Conservation (phyloP, 2,113 vertebrate species). For the Poeciliopsis prolifica region DNA sequence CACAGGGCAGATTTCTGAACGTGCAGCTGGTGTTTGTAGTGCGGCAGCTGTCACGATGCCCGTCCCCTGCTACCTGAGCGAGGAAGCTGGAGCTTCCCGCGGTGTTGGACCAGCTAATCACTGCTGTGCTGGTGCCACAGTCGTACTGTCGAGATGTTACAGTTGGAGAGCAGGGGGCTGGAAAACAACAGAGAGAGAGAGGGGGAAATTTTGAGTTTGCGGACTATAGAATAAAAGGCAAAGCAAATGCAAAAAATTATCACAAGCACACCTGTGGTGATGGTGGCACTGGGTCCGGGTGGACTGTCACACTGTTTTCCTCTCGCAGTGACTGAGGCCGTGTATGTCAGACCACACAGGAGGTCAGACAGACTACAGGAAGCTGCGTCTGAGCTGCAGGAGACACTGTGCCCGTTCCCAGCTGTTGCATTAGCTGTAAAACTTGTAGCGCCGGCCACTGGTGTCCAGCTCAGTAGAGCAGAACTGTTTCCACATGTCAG, state of each 20-base stretch:
- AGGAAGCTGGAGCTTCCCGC: slow-evolving; percentile 37
- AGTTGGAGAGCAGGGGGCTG: slow-evolving; percentile 66
- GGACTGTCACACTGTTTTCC: slow-evolving; percentile 62
- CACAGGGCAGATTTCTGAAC: slow-evolving; percentile 68
- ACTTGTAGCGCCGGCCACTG: slow-evolving; percentile 39
- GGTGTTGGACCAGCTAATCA: slow-evolving; percentile 52
- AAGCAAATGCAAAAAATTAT: background rate
- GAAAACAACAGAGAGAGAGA: slow-evolving; percentile 3
- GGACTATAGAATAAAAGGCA: background rate
- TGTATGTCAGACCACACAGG: slow-evolving; percentile 67
- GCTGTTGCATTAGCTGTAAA: slow-evolving; percentile 57
- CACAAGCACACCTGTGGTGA: slow-evolving; percentile 61
- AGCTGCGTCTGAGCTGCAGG: slow-evolving; percentile 44
- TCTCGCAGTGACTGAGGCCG: slow-evolving; percentile 43
- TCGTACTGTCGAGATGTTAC: slow-evolving; percentile 33
- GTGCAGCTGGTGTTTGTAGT: slow-evolving; percentile 53
- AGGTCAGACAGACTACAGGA: slow-evolving; percentile 59
- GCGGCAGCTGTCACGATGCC: slow-evolving; percentile 40
- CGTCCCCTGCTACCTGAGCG: slow-evolving; percentile 33
- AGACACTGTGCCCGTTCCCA: slow-evolving; percentile 35
- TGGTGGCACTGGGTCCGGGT: slow-evolving; percentile 41
- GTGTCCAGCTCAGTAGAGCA: slow-evolving; percentile 60
- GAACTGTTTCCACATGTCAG: slow-evolving; percentile 61
- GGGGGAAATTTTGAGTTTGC: background rate
- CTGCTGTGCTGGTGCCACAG: slow-evolving; percentile 42